phyloP scores from a whole-genome alignment of 2,113 vertebrate genomes.

The Aplodontia rufa region DNA sequence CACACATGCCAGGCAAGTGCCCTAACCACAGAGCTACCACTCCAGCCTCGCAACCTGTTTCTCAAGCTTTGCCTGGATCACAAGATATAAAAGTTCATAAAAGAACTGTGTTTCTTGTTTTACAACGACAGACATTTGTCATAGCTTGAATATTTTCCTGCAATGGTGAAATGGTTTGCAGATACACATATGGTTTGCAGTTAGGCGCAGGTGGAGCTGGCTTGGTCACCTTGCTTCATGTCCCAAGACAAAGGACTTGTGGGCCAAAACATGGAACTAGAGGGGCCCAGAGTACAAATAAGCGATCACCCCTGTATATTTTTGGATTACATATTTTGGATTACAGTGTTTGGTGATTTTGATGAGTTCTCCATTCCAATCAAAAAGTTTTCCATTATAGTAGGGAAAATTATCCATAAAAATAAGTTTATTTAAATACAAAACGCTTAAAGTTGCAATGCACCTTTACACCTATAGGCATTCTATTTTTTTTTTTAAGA shows the following conservation, averaged over 20 bases:
- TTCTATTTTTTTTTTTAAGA: too few relatives aligned
- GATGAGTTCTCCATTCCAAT: not conserved
- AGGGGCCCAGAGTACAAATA: not conserved
- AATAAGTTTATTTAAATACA: not conserved
- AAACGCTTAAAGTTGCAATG: not conserved
- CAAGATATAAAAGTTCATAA: not conserved
- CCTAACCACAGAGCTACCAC: too few relatives aligned
- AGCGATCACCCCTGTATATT: not conserved
- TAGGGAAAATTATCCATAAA: not conserved
- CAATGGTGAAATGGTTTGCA: not conserved
- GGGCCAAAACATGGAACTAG: not conserved
- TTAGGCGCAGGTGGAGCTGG: not conserved
- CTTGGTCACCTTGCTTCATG: not conserved
- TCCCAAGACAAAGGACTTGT: not conserved
- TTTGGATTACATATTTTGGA: not conserved
- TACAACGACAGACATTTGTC: not conserved
- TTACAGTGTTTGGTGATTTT: not conserved
- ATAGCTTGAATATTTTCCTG: not conserved
- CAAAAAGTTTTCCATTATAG: not conserved
- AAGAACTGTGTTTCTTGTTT: not conserved
- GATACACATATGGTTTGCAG: not conserved
- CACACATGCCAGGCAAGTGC: too few relatives aligned
- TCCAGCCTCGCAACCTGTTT: not conserved
- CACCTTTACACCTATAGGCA: not conserved
- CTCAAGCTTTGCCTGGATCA: not conserved